Conservation (phyloP, 2,113 vertebrate species). For the Tachuris rubrigastra region DNA sequence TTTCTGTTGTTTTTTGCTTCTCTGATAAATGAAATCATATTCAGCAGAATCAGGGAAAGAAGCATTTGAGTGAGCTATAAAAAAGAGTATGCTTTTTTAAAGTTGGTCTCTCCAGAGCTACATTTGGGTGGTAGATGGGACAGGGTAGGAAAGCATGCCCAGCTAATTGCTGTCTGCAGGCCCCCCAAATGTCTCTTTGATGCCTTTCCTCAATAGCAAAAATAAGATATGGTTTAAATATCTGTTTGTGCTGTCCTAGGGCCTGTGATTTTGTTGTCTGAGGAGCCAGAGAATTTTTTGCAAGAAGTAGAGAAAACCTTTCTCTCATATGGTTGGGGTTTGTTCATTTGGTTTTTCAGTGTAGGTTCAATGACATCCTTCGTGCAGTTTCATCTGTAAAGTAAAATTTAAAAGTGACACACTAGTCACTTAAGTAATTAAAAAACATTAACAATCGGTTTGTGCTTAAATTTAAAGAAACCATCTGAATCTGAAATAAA, state of each 20-base stretch:
- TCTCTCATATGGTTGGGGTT: not conserved
- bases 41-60: not conserved
- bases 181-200: not conserved
- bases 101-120: not conserved
- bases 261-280: not conserved
- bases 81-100: not conserved
- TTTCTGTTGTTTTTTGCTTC: not conserved
- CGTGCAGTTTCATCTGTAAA: not conserved
- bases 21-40: not conserved
- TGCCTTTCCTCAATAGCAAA: not conserved
- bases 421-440: not conserved
- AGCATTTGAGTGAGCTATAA: not conserved
- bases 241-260: accelerated
- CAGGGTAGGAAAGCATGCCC: accelerated
- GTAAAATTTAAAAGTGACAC: not conserved
- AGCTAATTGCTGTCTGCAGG: accelerated
- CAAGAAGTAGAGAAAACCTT: not conserved
- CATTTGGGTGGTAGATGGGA: not conserved
- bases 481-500: not conserved
- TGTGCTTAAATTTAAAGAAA: not conserved
- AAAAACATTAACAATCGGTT: not conserved
- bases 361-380: not conserved
- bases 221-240: not conserved
- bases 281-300: not conserved
- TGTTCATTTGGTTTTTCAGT: not conserved